These are phyloP conservation scores for Coleophora flavipennella DNA, from an alignment of 2,888 invertebrate species.

Conservation along the genomic window DNA sequence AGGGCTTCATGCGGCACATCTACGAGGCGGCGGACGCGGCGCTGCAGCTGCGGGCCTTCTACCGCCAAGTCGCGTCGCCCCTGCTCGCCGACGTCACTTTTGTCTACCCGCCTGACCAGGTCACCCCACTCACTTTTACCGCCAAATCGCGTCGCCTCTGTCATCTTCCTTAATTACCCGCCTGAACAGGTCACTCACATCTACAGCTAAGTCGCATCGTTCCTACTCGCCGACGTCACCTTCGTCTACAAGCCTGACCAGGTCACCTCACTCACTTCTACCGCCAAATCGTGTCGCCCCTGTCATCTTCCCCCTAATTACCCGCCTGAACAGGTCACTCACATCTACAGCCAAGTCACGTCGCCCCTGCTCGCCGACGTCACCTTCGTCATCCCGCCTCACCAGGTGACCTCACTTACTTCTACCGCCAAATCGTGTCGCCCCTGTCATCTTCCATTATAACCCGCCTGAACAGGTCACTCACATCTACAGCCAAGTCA, in stretches of 20 bases:
- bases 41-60: slow-evolving; percentile 77
- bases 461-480: slow-evolving; percentile 61
- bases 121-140: neutral
- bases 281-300: too few species aligned
- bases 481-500: slow-evolving; percentile 77
- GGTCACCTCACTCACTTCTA: neutral
- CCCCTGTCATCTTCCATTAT: too few species aligned
- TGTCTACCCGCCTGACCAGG: slow-evolving; percentile 45
- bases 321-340: too few species aligned
- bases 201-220: slow-evolving; percentile 75
- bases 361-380: too few species aligned
- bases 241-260: slow-evolving; percentile 65
- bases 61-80: slow-evolving; percentile 77
- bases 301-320: slow-evolving; percentile 30
- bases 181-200: slow-evolving; percentile 69
- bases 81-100: too few species aligned
- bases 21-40: slow-evolving; percentile 81
- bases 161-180: slow-evolving; percentile 23
- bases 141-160: neutral
- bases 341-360: slow-evolving; percentile 79
- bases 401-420: neutral
- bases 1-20: slow-evolving; percentile 79
- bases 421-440: neutral
- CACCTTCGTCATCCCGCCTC: slow-evolving; percentile 67
- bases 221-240: slow-evolving; percentile 55